phyloP scores from a whole-genome alignment of 2,113 vertebrate genomes.

The Canis aureus region DNA sequence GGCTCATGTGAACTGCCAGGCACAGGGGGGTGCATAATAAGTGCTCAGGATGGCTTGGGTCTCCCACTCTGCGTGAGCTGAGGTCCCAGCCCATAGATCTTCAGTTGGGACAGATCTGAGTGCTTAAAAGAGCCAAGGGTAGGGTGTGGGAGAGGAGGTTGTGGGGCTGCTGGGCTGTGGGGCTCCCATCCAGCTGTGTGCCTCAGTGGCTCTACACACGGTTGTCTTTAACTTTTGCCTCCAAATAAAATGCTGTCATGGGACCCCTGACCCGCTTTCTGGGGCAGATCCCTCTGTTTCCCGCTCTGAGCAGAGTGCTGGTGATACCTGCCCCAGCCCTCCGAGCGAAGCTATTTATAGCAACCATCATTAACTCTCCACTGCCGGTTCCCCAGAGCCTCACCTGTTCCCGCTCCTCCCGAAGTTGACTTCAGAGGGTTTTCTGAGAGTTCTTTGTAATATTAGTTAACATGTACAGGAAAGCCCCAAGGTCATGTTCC shows the following conservation, averaged over 20 bases:
- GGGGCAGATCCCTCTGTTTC: background rate
- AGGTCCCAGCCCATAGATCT: background rate
- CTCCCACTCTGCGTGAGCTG: background rate
- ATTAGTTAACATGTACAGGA: slow-evolving; percentile 89
- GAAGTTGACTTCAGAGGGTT: slow-evolving; percentile 87
- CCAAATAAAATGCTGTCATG: background rate
- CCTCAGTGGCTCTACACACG: too few relatives aligned
- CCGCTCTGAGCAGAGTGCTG: background rate
- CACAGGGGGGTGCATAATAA: accelerated
- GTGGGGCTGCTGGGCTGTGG: background rate
- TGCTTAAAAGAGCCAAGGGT: background rate
- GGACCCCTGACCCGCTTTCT: slow-evolving; percentile 51
- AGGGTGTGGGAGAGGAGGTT: accelerated
- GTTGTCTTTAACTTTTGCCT: background rate
- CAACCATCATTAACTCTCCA: slow-evolving; percentile 80
- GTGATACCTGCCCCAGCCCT: background rate
- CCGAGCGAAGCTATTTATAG: slow-evolving; percentile 80
- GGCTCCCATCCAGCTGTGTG: accelerated
- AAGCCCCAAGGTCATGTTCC: slow-evolving; percentile 90
- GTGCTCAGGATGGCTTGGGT: accelerated
- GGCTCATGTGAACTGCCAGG: background rate
- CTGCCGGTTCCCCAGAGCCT: slow-evolving; percentile 78
- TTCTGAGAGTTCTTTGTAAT: slow-evolving; percentile 89
- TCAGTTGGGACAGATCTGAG: background rate
- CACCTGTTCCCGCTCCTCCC: slow-evolving; percentile 79